These are phyloP conservation scores for Phanerotoma sp. DNA, from an alignment of 2,888 invertebrate species.

Conservation along the genomic window DNA sequence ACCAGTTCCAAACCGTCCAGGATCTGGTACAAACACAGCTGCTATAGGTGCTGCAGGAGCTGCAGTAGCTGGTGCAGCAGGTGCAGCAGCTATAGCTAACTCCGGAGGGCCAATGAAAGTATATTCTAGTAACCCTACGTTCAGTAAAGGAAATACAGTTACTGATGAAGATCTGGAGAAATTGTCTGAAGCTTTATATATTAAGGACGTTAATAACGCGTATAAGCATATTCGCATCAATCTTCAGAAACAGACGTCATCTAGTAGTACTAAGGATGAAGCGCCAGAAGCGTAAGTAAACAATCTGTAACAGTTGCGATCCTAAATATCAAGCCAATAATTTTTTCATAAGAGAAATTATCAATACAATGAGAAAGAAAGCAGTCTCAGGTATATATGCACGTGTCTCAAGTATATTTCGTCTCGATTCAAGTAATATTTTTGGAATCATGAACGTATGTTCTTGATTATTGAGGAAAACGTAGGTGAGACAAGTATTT, in stretches of 20 bases:
- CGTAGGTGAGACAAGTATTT: no score
- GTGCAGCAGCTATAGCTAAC: conserved; percentile 22
- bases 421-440: no score
- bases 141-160: conserved; percentile 57
- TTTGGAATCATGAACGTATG: no score
- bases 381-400: no score
- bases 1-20: conserved; percentile 19
- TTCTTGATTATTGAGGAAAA: no score
- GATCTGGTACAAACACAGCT: no score
- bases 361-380: no score
- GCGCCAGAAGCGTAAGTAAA: conserved; percentile 73
- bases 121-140: conserved; percentile 49
- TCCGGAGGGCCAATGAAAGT: conserved; percentile 20
- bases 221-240: conserved; percentile 70
- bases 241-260: conserved; percentile 73
- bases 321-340: neutral
- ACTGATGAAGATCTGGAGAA: conserved; percentile 68
- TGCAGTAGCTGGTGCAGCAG: conserved; percentile 33
- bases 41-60: conserved; percentile 32
- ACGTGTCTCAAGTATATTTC: no score
- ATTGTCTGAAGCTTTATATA: conserved; percentile 71
- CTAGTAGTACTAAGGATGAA: conserved; percentile 69
- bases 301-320: neutral
- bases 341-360: neutral
- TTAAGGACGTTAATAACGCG: conserved; percentile 74